phyloP scores from a whole-genome alignment of 2,888 invertebrate species.

The Linnaemya vulpina region DNA sequence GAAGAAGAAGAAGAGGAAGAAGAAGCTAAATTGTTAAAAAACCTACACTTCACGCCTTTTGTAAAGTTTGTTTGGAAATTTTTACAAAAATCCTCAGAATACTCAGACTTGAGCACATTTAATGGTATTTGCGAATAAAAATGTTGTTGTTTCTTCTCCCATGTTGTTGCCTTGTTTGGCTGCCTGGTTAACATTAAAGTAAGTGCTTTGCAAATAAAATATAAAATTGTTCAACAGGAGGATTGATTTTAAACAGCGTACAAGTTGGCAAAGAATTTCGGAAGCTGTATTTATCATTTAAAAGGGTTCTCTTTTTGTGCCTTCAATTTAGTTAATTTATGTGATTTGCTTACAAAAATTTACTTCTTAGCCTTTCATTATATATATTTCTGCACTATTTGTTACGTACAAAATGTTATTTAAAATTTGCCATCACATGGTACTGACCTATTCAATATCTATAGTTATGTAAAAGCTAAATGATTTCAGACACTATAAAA shows the following conservation, averaged over 20 bases:
- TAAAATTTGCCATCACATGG: too few relatives aligned
- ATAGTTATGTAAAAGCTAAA: too few relatives aligned
- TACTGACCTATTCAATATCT: too few relatives aligned
- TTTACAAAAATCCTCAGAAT: conserved; percentile 4
- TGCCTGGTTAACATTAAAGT: conserved; percentile 51
- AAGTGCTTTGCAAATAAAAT: conserved; percentile 42
- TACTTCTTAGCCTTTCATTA: too few relatives aligned
- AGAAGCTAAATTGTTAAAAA: conserved; percentile 1
- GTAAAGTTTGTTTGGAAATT: conserved; percentile 19
- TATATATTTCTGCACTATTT: too few relatives aligned
- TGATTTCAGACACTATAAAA: too few relatives aligned
- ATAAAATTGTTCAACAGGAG: conserved; percentile 22
- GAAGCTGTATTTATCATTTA: not conserved
- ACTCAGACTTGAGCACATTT: conserved; percentile 20
- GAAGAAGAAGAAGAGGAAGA: not conserved
- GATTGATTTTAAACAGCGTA: not conserved
- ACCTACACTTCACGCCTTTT: conserved; percentile 52
- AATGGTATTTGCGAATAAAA: conserved; percentile 57
- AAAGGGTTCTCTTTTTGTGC: too few relatives aligned
- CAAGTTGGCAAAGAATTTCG: not conserved
- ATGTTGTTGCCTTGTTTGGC: conserved; percentile 16
- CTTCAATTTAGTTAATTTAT: too few relatives aligned
- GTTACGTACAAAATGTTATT: too few relatives aligned
- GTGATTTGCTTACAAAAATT: too few relatives aligned
- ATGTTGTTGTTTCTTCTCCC: conserved; percentile 13